Evolutionary conservation across 2,888 invertebrate species (phyloP).

Genomic region (Trachelus troglodyta): DNA sequence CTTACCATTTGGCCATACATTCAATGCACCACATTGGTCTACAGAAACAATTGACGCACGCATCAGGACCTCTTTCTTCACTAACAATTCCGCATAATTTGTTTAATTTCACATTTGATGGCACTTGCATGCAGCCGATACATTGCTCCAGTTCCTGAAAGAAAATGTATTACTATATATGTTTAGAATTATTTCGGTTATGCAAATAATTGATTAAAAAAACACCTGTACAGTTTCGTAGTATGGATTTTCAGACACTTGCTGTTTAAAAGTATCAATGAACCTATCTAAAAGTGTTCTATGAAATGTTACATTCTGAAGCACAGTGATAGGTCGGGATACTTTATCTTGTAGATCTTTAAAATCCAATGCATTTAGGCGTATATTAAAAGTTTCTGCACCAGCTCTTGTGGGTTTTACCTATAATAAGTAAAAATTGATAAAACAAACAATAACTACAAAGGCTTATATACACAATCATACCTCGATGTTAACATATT

Average conservation of each 20-base stretch:
- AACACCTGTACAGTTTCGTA: slow-evolving; percentile 71
- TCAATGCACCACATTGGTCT: slow-evolving; percentile 91
- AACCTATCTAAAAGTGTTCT: slow-evolving; percentile 87
- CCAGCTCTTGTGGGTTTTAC: slow-evolving; percentile 75
- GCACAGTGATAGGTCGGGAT: slow-evolving; percentile 75
- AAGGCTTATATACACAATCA: slow-evolving; percentile 1
- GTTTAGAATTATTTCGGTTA: not conserved
- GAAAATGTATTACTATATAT: slow-evolving; percentile 23
- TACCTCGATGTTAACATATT: slow-evolving; percentile 84
- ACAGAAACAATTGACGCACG: slow-evolving; percentile 76
- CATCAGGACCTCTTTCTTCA: slow-evolving; percentile 61
- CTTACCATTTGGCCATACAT: slow-evolving; percentile 84
- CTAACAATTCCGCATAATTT: slow-evolving; percentile 73
- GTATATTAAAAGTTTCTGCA: slow-evolving; percentile 74
- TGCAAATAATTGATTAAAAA: not conserved
- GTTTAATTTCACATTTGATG: slow-evolving; percentile 82
- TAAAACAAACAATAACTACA: slow-evolving; percentile 5
- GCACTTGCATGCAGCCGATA: slow-evolving; percentile 87
- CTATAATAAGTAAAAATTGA: slow-evolving; percentile 29
- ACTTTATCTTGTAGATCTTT: slow-evolving; percentile 81
- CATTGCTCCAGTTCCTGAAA: slow-evolving; percentile 82
- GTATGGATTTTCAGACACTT: slow-evolving; percentile 77
- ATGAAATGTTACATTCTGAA: slow-evolving; percentile 78
- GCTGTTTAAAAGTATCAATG: slow-evolving; percentile 83
- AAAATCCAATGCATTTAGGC: slow-evolving; percentile 83